These are phyloP conservation scores for Gobius niger DNA, from an alignment of 2,113 vertebrate species.

Conservation along the genomic window DNA sequence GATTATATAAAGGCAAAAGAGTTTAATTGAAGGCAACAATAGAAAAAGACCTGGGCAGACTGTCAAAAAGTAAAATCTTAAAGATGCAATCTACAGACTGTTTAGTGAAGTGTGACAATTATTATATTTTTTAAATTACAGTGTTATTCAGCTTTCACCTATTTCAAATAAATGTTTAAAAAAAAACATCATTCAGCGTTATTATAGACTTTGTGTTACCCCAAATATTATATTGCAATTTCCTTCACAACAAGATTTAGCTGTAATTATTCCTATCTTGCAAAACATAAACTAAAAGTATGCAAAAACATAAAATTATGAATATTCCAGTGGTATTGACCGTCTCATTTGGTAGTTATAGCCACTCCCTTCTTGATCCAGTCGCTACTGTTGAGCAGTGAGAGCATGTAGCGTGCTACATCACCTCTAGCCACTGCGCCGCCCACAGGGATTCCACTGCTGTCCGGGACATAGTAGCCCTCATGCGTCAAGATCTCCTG, in stretches of 20 bases:
- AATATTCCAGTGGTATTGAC: not conserved
- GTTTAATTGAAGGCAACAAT: not conserved
- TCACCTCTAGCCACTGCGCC: conserved; percentile 62
- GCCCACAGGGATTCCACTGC: conserved; percentile 41
- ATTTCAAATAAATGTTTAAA: too few relatives aligned
- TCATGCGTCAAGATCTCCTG: conserved; percentile 75
- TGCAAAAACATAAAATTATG: not conserved
- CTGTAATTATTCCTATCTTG: not conserved
- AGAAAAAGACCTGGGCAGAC: not conserved
- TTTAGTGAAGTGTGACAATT: too few relatives aligned
- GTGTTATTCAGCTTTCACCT: too few relatives aligned
- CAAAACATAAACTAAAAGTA: not conserved
- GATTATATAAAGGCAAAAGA: not conserved
- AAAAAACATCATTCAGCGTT: too few relatives aligned
- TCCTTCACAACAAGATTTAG: not conserved
- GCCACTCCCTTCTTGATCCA: conserved; percentile 75
- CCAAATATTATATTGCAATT: not conserved
- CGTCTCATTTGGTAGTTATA: conserved; percentile 65
- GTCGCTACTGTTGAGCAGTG: conserved; percentile 68
- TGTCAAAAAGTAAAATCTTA: not conserved
- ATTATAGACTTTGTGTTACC: too few relatives aligned
- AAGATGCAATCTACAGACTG: not conserved
- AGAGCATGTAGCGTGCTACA: conserved; percentile 76
- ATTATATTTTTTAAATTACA: too few relatives aligned
- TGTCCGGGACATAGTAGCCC: conserved; percentile 75